phyloP scores from a whole-genome alignment of 2,797 vertebrate genomes.

The Anabacerthia variegaticeps region DNA sequence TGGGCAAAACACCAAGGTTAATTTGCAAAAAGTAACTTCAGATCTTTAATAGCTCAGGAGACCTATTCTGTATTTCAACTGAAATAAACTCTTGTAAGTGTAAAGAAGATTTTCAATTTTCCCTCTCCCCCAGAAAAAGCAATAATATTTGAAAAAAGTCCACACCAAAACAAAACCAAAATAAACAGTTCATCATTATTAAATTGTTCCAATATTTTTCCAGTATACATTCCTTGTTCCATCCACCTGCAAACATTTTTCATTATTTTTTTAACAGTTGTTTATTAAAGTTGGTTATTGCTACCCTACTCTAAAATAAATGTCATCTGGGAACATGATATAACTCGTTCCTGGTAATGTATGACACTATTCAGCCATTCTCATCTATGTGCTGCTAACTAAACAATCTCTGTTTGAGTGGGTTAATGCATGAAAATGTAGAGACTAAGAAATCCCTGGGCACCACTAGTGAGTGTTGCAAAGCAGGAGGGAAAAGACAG shows the following conservation, averaged over 20 bases:
- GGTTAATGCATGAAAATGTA: neutral
- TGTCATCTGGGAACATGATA: slow-evolving; percentile 25
- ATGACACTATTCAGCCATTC: slow-evolving; percentile 24
- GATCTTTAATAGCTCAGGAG: neutral
- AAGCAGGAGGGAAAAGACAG: neutral
- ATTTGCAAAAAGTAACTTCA: neutral
- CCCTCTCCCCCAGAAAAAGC: neutral
- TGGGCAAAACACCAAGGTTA: neutral
- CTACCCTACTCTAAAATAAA: slow-evolving; percentile 40
- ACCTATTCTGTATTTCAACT: neutral
- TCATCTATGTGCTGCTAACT: slow-evolving; percentile 10
- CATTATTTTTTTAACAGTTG: slow-evolving; percentile 48
- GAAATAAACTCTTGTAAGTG: neutral
- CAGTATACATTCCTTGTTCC: slow-evolving; percentile 17
- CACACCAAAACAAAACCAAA: neutral
- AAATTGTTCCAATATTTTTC: slow-evolving; percentile 18
- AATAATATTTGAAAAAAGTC: neutral
- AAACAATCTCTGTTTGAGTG: neutral
- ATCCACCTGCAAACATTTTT: slow-evolving; percentile 57
- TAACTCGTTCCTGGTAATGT: neutral
- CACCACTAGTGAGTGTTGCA: neutral
- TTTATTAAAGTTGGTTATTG: slow-evolving; percentile 55
- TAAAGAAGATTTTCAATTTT: neutral
- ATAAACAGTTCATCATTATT: slow-evolving; percentile 19
- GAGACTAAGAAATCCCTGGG: neutral